phyloP scores from a whole-genome alignment of 2,113 vertebrate species.

The Rynchops niger region DNA sequence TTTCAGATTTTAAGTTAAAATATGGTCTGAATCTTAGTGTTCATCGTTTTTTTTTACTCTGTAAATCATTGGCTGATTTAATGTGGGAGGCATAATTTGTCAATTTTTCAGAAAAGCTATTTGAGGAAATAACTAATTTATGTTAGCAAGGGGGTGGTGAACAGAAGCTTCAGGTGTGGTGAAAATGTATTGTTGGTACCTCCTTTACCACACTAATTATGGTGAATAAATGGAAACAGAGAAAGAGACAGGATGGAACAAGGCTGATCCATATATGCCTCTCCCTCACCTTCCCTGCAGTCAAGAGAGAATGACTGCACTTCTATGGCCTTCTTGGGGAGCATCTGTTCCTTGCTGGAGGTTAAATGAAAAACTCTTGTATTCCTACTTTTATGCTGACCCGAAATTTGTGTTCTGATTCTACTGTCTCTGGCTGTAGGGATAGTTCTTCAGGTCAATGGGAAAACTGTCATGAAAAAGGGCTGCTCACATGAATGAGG shows the following conservation, averaged over 20 bases:
- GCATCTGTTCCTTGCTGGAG: slow-evolving; percentile 15
- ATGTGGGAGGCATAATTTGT: neutral
- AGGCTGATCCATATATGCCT: slow-evolving; percentile 11
- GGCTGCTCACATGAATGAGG: neutral
- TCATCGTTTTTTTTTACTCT: neutral
- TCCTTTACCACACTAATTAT: neutral
- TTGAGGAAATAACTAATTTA: neutral
- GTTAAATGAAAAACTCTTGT: slow-evolving; percentile 43
- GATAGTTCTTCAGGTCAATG: slow-evolving; percentile 14
- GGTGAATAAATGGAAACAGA: neutral
- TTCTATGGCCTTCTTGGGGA: neutral
- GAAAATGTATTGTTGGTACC: neutral
- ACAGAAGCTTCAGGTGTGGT: neutral
- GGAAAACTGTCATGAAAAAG: neutral
- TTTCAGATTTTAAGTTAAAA: neutral
- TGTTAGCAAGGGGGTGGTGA: neutral
- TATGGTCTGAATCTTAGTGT: neutral
- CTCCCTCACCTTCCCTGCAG: neutral
- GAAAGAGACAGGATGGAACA: neutral
- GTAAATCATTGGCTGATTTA: neutral
- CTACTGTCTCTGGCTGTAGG: neutral
- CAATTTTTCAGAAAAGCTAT: neutral
- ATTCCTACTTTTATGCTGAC: slow-evolving; percentile 39
- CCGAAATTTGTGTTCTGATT: neutral
- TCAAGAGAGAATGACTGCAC: neutral